Conservation (phyloP, 2,888 invertebrate species). For the Carpatolechia fugitivella region DNA sequence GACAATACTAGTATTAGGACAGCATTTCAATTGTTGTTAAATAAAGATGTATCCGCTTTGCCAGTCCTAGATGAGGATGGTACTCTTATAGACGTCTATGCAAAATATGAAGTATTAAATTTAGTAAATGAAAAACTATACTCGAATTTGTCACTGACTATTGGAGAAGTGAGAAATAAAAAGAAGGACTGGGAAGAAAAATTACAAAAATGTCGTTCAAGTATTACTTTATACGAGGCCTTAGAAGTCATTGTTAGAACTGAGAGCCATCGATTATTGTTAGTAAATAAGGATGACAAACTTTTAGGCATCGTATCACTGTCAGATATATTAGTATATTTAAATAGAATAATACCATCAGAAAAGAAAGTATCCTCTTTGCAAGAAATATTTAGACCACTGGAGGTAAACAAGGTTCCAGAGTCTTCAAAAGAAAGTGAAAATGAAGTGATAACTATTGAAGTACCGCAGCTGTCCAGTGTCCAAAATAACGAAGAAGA, state of each 20-base stretch:
- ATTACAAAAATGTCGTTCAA: conserved; percentile 91
- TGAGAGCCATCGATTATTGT: conserved; percentile 83
- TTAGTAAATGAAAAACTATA: conserved; percentile 95
- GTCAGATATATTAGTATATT: conserved; percentile 74
- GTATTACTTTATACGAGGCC: conserved; percentile 90
- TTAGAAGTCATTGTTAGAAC: conserved; percentile 95
- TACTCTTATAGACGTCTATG: conserved; percentile 66
- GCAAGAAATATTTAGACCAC: conserved; percentile 72
- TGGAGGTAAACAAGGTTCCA: conserved; percentile 69
- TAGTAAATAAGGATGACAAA: conserved; percentile 74
- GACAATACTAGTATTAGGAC: conserved; percentile 63
- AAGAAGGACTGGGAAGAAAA: conserved; percentile 96
- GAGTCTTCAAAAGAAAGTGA: conserved; percentile 69
- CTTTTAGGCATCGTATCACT: conserved; percentile 71
- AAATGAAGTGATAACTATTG: conserved; percentile 64
- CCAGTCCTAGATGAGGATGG: conserved; percentile 67
- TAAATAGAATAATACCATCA: conserved; percentile 73
- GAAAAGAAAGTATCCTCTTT: conserved; percentile 72
- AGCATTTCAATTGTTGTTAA: conserved; percentile 65
- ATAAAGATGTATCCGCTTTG: conserved; percentile 71
- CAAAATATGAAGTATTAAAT: conserved; percentile 81
- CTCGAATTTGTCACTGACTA: conserved; percentile 91
- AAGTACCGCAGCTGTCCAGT: conserved; percentile 50
- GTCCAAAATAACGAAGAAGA: conserved; percentile 39
- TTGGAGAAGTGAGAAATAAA: conserved; percentile 92